phyloP scores from a whole-genome alignment of 2,888 invertebrate genomes.

The Lottia gigantea region DNA sequence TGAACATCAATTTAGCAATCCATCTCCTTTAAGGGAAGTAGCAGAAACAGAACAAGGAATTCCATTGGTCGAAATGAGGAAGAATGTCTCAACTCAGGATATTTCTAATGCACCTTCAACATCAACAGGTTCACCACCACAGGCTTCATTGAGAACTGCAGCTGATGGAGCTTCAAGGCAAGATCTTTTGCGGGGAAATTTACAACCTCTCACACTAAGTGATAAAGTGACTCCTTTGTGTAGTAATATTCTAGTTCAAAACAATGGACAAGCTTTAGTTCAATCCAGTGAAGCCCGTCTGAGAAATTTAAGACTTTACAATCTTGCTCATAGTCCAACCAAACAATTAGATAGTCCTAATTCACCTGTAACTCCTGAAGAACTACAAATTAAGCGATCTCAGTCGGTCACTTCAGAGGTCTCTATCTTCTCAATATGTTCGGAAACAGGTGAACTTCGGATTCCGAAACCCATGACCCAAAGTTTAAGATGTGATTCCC shows the following conservation, averaged over 20 bases:
- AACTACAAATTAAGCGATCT: conserved; percentile 31
- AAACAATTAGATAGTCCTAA: conserved; percentile 19
- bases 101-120: not conserved
- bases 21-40: not conserved
- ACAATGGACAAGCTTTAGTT: not conserved
- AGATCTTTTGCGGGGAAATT: not conserved
- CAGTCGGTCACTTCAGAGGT: conserved; percentile 41
- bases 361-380: conserved; percentile 27
- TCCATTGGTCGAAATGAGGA: not conserved
- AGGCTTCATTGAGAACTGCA: conserved; percentile 1
- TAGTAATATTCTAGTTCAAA: conserved; percentile 4
- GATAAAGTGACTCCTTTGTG: not conserved
- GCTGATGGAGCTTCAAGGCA: conserved; percentile 12
- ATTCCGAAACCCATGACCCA: conserved; percentile 17
- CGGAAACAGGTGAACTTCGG: conserved; percentile 51
- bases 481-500: conserved; percentile 45
- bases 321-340: conserved; percentile 17
- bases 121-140: not conserved
- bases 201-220: not conserved
- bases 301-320: conserved; percentile 19
- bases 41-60: not conserved
- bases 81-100: not conserved
- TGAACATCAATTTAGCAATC: not conserved
- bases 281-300: conserved; percentile 7
- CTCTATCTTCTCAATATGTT: conserved; percentile 49